These are phyloP conservation scores for Lycaena phlaeas DNA, from an alignment of 2,888 invertebrate genomes.

Conservation along the genomic window DNA sequence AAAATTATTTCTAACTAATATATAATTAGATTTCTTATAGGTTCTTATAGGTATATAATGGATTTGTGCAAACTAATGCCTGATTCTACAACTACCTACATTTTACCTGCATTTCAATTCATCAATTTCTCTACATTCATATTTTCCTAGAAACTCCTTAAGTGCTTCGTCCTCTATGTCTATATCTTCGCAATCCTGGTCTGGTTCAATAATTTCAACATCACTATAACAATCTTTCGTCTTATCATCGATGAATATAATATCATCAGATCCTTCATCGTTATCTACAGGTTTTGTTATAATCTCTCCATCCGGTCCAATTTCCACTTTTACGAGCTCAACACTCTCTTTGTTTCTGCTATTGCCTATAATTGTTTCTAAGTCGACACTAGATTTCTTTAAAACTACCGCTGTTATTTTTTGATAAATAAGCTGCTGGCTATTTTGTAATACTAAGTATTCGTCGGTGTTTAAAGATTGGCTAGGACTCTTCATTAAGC, in stretches of 20 bases:
- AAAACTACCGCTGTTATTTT: constrained; percentile 36
- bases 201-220: constrained; percentile 50
- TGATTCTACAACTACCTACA: too few relatives aligned
- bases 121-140: constrained; percentile 31
- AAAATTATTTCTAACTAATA: too few relatives aligned
- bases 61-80: too few relatives aligned
- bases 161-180: constrained; percentile 61
- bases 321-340: constrained; percentile 56
- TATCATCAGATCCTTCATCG: constrained; percentile 28
- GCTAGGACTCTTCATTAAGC: constrained; percentile 46
- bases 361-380: constrained; percentile 19
- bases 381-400: constrained; percentile 19
- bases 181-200: constrained; percentile 44
- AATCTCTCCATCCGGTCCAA: constrained; percentile 57
- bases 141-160: constrained; percentile 56
- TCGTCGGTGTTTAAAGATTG: constrained; percentile 50
- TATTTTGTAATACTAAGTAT: constrained; percentile 57
- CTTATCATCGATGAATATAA: constrained; percentile 36
- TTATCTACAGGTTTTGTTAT: constrained; percentile 44
- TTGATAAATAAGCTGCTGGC: constrained; percentile 60
- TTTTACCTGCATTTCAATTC: constrained; percentile 64
- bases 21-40: too few relatives aligned
- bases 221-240: constrained; percentile 45
- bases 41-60: too few relatives aligned
- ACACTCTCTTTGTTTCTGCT: constrained; percentile 19